A percentile compares a stretch with the other conserved stretches of the same genome.
These are phyloP conservation scores for Bedellia somnulentella DNA, from an alignment of 2,888 invertebrate species.

Conservation along the genomic window DNA sequence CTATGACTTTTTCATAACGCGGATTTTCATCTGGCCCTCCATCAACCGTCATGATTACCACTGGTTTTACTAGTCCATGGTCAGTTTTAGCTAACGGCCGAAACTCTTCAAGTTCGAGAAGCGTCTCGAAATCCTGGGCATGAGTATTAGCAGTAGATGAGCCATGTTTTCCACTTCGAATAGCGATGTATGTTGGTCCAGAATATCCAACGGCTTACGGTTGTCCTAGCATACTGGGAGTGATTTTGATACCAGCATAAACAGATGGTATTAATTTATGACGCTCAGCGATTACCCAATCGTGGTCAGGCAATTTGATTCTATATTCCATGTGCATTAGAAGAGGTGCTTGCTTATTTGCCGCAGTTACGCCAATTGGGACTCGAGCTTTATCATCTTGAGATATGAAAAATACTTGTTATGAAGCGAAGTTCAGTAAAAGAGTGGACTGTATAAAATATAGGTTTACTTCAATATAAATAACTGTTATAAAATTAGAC, in stretches of 20 bases:
- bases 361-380: conserved; percentile 4
- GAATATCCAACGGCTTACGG: conserved; percentile 1
- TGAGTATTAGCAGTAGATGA: conserved; percentile 4
- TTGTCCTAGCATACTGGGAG: conserved; percentile 3
- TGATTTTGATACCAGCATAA: conserved; percentile 4
- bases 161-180: conserved; percentile 1
- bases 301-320: background rate
- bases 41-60: conserved; percentile 7
- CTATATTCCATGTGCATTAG: conserved; percentile 3
- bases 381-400: conserved; percentile 6
- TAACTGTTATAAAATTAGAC: too few relatives aligned
- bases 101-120: conserved; percentile 5
- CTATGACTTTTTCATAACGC: conserved; percentile 10
- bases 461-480: too few relatives aligned
- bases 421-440: too few relatives aligned
- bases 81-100: conserved; percentile 3
- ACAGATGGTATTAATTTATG: conserved; percentile 5
- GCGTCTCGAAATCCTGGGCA: conserved; percentile 5
- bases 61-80: conserved; percentile 5
- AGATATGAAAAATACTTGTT: conserved; percentile 5
- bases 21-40: conserved; percentile 10
- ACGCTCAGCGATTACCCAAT: background rate
- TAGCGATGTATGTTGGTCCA: background rate
- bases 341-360: conserved; percentile 3
- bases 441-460: too few relatives aligned